Evolutionary conservation across 2,888 invertebrate species (phyloP), one percentile per base, ranked within the genome.

Genomic region (Microctonus brassicae): DNA sequence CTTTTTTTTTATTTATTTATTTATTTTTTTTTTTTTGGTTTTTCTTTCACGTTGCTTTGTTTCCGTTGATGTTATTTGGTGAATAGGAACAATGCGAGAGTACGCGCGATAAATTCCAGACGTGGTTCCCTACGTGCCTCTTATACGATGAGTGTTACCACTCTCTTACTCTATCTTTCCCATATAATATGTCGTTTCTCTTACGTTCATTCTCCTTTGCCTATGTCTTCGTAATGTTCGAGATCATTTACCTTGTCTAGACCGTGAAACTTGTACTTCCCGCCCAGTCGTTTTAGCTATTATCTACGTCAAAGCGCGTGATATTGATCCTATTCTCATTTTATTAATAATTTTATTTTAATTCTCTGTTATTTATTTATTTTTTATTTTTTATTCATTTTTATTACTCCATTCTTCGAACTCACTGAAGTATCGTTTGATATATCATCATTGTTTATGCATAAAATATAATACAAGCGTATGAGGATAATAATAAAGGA

Each of bases 211-310:
- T 61, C 65, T 64, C 39, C 57, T 63, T 34, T 69, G 47, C 9
- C n/a, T 36, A 62, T 47, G 58, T 70, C 69, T 69, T 70, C 64
- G 63, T 26, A 65, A 53, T 47, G 58, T 57, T 69, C 70, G 52
- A 72, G 69, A 76, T 76, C 77, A 73, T 76, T 77, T 78, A 76
- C 73, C 64, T 69, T 57, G 76, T 78, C 76, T 76, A 72, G 75
- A 65, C 77, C 70, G 69, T 61, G 73, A 76, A 75, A 69, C 65
- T 77, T 75, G 60, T 52, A 58, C 47, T 73, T 65, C 72, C 73
- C 20, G 11, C 17, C 33, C 20, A 60, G 39, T 39, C n/a, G 39
- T 39, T 39, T 39, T 17, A 5, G 17, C 47, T 17, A n/a, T 2
- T 58, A 10, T 33, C 9, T n/a, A 17, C n/a, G 57, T 26, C 29